Evolutionary conservation across 2,113 vertebrate genomes (phyloP).

Genomic region (Ia io): DNA sequence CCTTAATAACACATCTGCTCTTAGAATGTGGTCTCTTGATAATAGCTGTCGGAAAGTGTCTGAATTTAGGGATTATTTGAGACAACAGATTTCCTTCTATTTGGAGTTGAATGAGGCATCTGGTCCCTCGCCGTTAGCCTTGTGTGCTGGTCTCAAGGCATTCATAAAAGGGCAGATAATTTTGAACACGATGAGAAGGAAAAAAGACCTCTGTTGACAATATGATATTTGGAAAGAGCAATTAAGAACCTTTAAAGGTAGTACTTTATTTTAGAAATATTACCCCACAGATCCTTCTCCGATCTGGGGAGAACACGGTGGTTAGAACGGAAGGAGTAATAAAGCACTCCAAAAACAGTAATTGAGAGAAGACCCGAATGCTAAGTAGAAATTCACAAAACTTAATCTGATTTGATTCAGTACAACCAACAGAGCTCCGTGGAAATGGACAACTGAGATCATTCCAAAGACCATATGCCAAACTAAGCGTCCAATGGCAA

Average conservation of each 20-base stretch:
- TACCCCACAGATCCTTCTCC: slow-evolving; percentile 44
- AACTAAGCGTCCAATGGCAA: not conserved
- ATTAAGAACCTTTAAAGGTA: slow-evolving; percentile 76
- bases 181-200: slow-evolving; percentile 82
- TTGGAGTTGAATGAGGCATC: slow-evolving; percentile 88
- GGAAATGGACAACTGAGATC: slow-evolving; percentile 1
- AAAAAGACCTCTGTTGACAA: slow-evolving; percentile 83
- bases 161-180: slow-evolving; percentile 88
- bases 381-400: not conserved
- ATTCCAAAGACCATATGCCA: slow-evolving; percentile 33
- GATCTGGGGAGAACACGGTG: not conserved
- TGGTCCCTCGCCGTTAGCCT: slow-evolving; percentile 85
- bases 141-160: slow-evolving; percentile 85
- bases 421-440: slow-evolving; percentile 1
- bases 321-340: slow-evolving; percentile 48
- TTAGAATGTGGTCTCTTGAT: slow-evolving; percentile 90
- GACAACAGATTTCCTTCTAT: slow-evolving; percentile 91
- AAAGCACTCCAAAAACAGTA: slow-evolving; percentile 36
- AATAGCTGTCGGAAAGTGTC: slow-evolving; percentile 90
- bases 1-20: slow-evolving; percentile 91
- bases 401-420: not conserved
- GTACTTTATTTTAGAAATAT: slow-evolving; percentile 69
- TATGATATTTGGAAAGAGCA: slow-evolving; percentile 78
- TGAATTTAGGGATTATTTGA: slow-evolving; percentile 91
- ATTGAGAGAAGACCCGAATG: slow-evolving; percentile 40